phyloP scores from a whole-genome alignment of 2,797 vertebrate species.

The Poeciliopsis presidionis region DNA sequence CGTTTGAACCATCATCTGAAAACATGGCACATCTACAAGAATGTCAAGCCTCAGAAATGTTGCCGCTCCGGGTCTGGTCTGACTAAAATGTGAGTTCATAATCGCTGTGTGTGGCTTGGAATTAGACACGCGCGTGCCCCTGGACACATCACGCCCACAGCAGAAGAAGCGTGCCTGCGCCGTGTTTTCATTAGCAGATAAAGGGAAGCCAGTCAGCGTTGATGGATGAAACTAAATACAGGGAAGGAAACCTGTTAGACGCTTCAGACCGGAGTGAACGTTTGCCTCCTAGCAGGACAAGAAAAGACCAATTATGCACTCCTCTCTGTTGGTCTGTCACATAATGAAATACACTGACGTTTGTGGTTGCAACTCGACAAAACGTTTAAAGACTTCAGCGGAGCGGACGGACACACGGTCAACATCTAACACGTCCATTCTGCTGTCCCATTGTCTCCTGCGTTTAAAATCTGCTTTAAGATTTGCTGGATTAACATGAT shows the following conservation, averaged over 20 bases:
- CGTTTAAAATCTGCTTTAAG: slow-evolving; percentile 37
- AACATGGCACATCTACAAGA: background rate
- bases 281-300: background rate
- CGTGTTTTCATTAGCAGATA: background rate
- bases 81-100: background rate
- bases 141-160: background rate
- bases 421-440: background rate
- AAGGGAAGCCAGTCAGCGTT: background rate
- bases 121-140: background rate
- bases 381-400: background rate
- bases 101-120: background rate
- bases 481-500: slow-evolving; percentile 57
- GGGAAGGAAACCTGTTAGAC: background rate
- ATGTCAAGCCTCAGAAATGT: background rate
- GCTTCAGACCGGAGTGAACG: background rate
- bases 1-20: background rate
- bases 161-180: background rate
- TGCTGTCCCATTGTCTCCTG: slow-evolving; percentile 26
- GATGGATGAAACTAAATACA: background rate
- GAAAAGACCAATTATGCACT: background rate
- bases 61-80: background rate
- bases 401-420: background rate
- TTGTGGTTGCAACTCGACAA: background rate
- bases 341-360: background rate
- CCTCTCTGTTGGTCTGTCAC: background rate